A percentile compares a stretch with the other conserved stretches of the same genome.
phyloP scores from a whole-genome alignment of 92 coral and sea anemone species.

The Phenganax stokvisi region DNA sequence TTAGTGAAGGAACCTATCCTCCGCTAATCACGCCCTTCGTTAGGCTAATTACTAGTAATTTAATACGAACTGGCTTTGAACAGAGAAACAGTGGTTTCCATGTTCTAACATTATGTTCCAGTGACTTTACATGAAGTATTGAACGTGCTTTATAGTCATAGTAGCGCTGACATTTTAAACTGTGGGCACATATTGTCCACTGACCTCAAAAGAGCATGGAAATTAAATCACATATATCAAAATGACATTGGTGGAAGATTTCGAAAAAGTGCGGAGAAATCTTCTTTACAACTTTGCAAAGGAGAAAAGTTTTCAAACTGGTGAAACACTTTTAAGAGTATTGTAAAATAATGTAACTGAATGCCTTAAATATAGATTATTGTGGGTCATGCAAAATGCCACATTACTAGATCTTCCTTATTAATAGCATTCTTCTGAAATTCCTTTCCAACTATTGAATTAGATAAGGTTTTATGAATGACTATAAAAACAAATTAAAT shows the following conservation, averaged over 20 bases:
- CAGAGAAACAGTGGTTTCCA: too few species aligned
- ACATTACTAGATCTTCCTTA: background rate
- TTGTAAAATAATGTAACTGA: background rate
- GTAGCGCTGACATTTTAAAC: too few species aligned
- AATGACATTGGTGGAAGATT: background rate
- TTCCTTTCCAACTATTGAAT: background rate
- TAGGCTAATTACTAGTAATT: too few species aligned
- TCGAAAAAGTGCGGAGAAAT: background rate
- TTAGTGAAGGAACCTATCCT: background rate
- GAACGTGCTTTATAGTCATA: too few species aligned
- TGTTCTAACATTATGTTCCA: too few species aligned
- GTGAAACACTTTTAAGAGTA: background rate
- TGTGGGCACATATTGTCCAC: too few species aligned
- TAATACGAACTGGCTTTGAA: too few species aligned
- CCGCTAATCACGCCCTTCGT: too few species aligned
- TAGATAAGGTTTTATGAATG: conserved; percentile 7
- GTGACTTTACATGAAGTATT: too few species aligned
- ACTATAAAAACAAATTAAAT: conserved; percentile 13
- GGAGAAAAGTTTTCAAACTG: background rate
- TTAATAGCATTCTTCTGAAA: conserved; percentile 1
- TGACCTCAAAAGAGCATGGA: background rate
- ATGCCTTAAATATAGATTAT: background rate
- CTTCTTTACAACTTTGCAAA: background rate
- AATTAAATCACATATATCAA: conserved; percentile 10
- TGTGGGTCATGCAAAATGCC: background rate